These are phyloP conservation scores for Didymodactylos carnosus DNA, from an alignment of 2,888 invertebrate species.

Conservation along the genomic window DNA sequence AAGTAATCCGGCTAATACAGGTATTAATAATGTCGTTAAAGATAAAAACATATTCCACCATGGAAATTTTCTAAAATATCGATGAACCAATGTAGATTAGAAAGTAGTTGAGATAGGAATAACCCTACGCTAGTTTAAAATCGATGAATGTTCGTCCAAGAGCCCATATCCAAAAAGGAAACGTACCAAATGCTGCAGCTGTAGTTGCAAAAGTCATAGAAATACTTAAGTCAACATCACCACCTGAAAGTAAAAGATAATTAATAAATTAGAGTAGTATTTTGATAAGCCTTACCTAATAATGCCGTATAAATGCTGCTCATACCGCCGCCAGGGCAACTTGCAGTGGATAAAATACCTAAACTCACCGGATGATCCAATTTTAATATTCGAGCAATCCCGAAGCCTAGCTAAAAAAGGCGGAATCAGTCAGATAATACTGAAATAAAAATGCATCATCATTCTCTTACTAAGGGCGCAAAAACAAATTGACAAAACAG, in stretches of 20 bases:
- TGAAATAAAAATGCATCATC: no score
- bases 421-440: no score
- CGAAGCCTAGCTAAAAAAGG: no score
- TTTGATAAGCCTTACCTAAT: no score
- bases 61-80: neutral
- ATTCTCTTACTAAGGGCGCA: constrained; percentile 36
- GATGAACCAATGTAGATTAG: no score
- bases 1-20: neutral
- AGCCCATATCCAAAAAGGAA: neutral
- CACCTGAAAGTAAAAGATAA: no score
- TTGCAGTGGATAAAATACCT: constrained; percentile 29
- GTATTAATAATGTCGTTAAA: neutral
- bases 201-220: constrained; percentile 83
- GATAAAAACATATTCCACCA: neutral
- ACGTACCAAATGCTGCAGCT: constrained; percentile 55
- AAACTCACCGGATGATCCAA: constrained; percentile 24
- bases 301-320: constrained; percentile 87
- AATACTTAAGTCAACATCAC: constrained; percentile 74
- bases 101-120: no score
- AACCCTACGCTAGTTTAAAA: neutral
- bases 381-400: constrained; percentile 20
- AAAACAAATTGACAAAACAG: constrained; percentile 36
- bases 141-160: neutral
- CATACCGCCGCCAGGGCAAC: constrained; percentile 48
- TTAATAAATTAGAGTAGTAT: no score